Base-by-base conservation (phyloP, 92 coral and sea anemone genomes). In the Parazoanthus swiftii region DNA sequence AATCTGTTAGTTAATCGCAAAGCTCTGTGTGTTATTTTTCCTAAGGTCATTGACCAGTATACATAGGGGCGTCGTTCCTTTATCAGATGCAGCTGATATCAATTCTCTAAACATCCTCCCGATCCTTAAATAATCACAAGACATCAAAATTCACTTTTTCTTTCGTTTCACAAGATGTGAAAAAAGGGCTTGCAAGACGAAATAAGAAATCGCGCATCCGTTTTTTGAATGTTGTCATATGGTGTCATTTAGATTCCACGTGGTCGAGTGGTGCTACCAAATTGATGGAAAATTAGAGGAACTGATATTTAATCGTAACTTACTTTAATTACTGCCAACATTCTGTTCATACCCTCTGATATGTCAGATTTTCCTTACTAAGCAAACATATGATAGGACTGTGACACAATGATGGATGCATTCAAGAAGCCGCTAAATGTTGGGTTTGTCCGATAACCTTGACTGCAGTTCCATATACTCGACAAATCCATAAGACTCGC, bases 291-390 rank as follows among this genome's bases (percentile, higher is more conserved):
- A 79, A 79, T 44, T 26, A 15, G 33, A n/a, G 66, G 82, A 44
- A 48, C 66, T 79, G 82, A 79, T 79, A 79, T 78, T 26, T 48
- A 44, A 78, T 50, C 37, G 16, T 14, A 79, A 48, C 29, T 79
- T 79, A 79, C 8, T 51, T 15, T 79, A 79, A 44, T 79, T 48
- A 50, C 35, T 79, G 82, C 59, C 56, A n/a, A 51, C 82, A 79
- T 79, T 79, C 82, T 79, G 65, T 25, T 79, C 82, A 79, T 79
- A 79, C 82, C 7, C 42, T 79, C 23, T 79, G 67, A 48, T 79
- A 79, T 46, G 33, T 79, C 66, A 23, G 18, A 79, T 79, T 79
- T 44, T 79, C 63, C 46, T 46, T 44, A 44, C 63, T 44, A 79
- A 79, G 66, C 37, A 79, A 79, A 79, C 36, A 79, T 11, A 79